Conservation (phyloP, 2,797 vertebrate genomes). For the Coregonus sp. region DNA sequence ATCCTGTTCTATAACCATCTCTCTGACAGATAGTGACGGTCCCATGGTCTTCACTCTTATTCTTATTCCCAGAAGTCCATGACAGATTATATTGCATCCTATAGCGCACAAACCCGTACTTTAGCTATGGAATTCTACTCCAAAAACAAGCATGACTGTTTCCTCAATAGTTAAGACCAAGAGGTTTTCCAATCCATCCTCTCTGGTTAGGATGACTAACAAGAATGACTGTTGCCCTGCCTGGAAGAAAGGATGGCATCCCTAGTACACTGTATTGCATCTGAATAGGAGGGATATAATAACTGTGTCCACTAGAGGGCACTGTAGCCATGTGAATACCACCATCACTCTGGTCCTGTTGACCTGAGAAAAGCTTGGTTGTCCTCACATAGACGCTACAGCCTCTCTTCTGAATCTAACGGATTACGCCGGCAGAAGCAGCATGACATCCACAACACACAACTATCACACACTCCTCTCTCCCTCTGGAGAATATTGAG, state of each 20-base stretch:
- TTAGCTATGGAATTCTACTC: too few species aligned
- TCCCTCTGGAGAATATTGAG: slow-evolving; percentile 12
- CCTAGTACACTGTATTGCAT: neutral
- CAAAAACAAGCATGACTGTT: too few species aligned
- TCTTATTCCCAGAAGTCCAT: too few species aligned
- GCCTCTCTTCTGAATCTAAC: neutral
- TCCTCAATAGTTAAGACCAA: too few species aligned
- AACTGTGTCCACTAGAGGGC: slow-evolving; percentile 40
- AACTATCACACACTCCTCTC: neutral
- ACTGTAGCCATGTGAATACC: slow-evolving; percentile 5
- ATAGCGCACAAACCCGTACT: too few species aligned
- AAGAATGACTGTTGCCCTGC: neutral
- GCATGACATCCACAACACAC: slow-evolving; percentile 8
- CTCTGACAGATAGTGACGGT: too few species aligned
- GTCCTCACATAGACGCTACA: neutral
- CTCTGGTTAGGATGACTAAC: too few species aligned
- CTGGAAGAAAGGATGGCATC: neutral
- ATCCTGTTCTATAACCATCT: too few species aligned
- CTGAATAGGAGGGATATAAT: neutral
- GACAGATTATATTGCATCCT: too few species aligned
- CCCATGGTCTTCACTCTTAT: too few species aligned
- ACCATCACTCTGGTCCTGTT: neutral
- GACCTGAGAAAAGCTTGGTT: neutral
- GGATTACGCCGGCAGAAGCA: slow-evolving; percentile 4
- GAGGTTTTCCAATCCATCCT: too few species aligned